Evolutionary conservation across 2,888 invertebrate genomes (phyloP).

Genomic region (Mantis religiosa): DNA sequence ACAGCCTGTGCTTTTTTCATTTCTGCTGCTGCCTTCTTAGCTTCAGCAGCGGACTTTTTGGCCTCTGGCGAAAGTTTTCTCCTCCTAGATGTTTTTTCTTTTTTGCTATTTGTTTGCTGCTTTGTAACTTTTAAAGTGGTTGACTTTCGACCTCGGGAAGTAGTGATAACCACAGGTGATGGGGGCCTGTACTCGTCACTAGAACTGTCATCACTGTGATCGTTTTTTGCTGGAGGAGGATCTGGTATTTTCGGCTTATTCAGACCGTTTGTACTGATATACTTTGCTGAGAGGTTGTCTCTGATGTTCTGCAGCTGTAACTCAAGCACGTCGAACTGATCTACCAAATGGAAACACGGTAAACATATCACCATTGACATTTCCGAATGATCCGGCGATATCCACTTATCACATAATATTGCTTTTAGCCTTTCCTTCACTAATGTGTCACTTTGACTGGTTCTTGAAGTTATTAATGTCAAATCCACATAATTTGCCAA

Average conservation of each 20-base stretch:
- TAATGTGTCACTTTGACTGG: conserved; percentile 22
- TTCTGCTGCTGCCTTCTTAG: conserved; percentile 9
- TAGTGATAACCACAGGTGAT: background rate
- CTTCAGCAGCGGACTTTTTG: background rate
- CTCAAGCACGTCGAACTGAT: conserved; percentile 24
- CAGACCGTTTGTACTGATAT: conserved; percentile 6
- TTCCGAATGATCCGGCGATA: conserved; percentile 8
- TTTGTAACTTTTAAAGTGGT: conserved; percentile 4
- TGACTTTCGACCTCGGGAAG: background rate
- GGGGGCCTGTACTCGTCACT: conserved; percentile 10
- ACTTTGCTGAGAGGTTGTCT: conserved; percentile 16
- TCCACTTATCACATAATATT: conserved; percentile 24
- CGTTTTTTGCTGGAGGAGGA: background rate
- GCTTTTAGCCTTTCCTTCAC: conserved; percentile 24
- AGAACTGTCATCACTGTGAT: background rate
- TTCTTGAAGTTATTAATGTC: conserved; percentile 25
- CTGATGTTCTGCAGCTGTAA: conserved; percentile 16
- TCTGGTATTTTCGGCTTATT: background rate
- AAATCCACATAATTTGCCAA: conserved; percentile 28
- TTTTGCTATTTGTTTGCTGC: background rate
- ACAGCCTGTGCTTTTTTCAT: conserved; percentile 5
- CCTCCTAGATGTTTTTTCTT: background rate
- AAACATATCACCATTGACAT: conserved; percentile 20
- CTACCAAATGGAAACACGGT: conserved; percentile 27
- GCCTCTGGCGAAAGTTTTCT: background rate